A percentile compares a stretch with the other conserved stretches of the same genome.
Conservation (phyloP, 92 coral and sea anemone genomes). For the Micromussa lordhowensis region DNA sequence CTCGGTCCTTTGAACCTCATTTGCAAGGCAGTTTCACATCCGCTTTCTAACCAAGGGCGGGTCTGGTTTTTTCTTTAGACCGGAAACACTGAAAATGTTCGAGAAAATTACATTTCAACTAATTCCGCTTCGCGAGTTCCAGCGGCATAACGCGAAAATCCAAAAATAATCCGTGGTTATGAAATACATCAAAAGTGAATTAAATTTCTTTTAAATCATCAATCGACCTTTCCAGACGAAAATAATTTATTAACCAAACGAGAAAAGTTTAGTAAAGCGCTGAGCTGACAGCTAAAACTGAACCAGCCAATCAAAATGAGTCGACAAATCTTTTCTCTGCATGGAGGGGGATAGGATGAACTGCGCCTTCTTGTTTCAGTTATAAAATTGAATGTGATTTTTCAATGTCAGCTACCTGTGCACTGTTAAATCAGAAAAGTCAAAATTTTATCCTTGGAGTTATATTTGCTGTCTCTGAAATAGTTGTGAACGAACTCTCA, state of each 20-base stretch:
- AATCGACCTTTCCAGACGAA: neutral
- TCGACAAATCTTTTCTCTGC: neutral
- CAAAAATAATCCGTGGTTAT: neutral
- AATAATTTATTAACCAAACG: slow-evolving; percentile 26
- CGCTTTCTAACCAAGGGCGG: slow-evolving; percentile 21
- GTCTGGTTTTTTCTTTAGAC: neutral
- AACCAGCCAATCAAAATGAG: slow-evolving; percentile 14
- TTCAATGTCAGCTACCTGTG: neutral
- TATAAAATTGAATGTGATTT: neutral
- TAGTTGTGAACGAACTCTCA: neutral
- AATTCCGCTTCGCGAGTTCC: neutral
- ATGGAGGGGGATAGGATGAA: neutral
- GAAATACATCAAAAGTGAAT: neutral
- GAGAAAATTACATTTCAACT: neutral
- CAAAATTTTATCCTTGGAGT: neutral
- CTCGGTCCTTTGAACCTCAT: slow-evolving; percentile 5
- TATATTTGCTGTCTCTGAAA: neutral
- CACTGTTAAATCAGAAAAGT: neutral
- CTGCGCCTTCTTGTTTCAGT: neutral
- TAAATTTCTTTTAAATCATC: neutral
- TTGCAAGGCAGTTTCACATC: slow-evolving; percentile 14
- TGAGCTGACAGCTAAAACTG: slow-evolving; percentile 2
- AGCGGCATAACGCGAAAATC: neutral
- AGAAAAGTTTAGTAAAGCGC: neutral
- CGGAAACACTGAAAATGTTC: neutral